A percentile compares a stretch with the other conserved stretches of the same genome.
Conservation (phyloP, 2,113 vertebrate genomes). For the Callocephalon fimbriatum region DNA sequence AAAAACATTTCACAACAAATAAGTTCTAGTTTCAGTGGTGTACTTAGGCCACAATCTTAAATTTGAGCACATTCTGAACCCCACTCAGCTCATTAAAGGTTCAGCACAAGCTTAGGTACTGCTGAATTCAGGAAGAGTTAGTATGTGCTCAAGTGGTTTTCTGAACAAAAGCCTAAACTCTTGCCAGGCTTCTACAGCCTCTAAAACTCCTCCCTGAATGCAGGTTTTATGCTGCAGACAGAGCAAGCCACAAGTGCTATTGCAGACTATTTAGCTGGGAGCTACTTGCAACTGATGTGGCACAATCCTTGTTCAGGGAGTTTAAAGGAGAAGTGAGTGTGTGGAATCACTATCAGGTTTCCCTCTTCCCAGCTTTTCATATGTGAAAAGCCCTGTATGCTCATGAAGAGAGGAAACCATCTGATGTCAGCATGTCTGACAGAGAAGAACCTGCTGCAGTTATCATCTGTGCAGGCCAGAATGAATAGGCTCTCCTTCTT, state of each 20-base stretch:
- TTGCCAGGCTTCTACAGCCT: not conserved
- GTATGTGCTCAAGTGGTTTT: not conserved
- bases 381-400: not conserved
- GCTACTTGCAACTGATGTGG: not conserved
- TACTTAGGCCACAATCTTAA: not conserved
- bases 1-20: not conserved
- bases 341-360: not conserved
- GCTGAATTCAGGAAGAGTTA: not conserved
- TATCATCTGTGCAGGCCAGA: not conserved
- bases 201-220: not conserved
- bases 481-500: not conserved
- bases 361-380: not conserved
- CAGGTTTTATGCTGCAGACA: not conserved
- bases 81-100: not conserved
- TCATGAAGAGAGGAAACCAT: not conserved
- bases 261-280: not conserved
- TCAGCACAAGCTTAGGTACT: not conserved
- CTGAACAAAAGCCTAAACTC: not conserved
- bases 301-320: rapidly evolving
- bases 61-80: not conserved
- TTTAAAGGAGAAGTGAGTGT: not conserved
- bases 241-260: not conserved
- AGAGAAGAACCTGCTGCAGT: not conserved
- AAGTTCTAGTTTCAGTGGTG: not conserved
- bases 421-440: not conserved